Evolutionary conservation across 2,113 vertebrate species (phyloP).

Genomic region (Perca flavescens): DNA sequence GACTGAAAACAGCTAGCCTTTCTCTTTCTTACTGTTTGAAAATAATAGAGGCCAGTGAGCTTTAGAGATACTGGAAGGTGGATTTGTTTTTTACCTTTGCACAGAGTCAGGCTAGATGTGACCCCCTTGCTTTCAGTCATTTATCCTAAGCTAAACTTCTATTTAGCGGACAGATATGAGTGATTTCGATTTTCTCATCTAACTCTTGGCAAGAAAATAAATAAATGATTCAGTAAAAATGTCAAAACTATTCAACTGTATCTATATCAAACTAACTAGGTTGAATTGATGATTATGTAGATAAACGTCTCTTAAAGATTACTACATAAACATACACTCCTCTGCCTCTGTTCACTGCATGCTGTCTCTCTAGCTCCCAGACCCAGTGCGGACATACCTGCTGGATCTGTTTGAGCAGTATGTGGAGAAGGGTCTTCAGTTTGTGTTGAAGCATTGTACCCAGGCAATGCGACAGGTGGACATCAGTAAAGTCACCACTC

Average conservation of each 20-base stretch:
- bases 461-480: constrained; percentile 91
- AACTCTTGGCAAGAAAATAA: background rate
- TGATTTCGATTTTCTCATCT: background rate
- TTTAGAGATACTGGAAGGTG: background rate
- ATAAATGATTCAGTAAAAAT: background rate
- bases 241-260: background rate
- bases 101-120: background rate
- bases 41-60: too few relatives aligned
- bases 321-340: background rate
- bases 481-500: constrained; percentile 91
- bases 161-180: background rate
- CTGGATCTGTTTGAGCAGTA: constrained; percentile 86
- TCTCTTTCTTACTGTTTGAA: too few relatives aligned
- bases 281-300: background rate
- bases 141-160: background rate
- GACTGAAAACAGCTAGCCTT: background rate
- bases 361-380: constrained; percentile 62
- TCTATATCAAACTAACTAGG: background rate
- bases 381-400: constrained; percentile 79
- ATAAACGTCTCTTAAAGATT: background rate
- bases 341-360: background rate
- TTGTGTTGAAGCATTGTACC: constrained; percentile 84
- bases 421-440: constrained; percentile 88
- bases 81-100: background rate
- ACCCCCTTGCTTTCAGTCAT: background rate